Evolutionary conservation across 2,888 invertebrate genomes (phyloP).

Genomic region (Cephalotes varians): DNA sequence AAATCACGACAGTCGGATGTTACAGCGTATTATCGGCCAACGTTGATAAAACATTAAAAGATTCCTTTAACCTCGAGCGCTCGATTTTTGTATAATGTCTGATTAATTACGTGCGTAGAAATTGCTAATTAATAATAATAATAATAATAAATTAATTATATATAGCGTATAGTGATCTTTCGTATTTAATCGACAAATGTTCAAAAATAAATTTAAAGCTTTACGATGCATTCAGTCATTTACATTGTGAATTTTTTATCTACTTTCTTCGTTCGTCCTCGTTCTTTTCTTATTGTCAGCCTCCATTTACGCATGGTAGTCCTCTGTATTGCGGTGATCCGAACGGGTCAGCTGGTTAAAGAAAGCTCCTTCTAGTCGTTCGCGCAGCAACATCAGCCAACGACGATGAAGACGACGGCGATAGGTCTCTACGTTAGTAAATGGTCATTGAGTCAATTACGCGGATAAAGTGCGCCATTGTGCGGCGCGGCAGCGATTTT

Average conservation of each 20-base stretch:
- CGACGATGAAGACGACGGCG: slow-evolving; percentile 62
- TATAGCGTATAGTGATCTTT: neutral
- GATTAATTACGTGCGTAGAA: neutral
- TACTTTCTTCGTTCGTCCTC: neutral
- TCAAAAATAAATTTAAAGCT: neutral
- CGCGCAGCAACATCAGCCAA: slow-evolving; percentile 36
- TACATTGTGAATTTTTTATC: slow-evolving; percentile 10
- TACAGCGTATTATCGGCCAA: neutral
- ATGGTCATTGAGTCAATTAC: slow-evolving; percentile 84
- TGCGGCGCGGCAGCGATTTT: slow-evolving; percentile 82
- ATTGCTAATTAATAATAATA: slow-evolving; percentile 9
- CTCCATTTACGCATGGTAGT: slow-evolving; percentile 49
- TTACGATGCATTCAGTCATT: neutral
- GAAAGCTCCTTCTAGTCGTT: slow-evolving; percentile 74
- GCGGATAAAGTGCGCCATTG: slow-evolving; percentile 84
- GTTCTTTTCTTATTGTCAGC: neutral
- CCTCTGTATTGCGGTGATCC: slow-evolving; percentile 76
- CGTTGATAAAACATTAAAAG: neutral
- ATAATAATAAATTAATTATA: too few relatives aligned
- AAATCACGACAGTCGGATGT: neutral
- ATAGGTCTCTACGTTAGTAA: slow-evolving; percentile 77
- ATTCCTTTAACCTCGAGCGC: neutral
- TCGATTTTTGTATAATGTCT: neutral
- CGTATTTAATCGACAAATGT: neutral
- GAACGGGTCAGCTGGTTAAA: slow-evolving; percentile 80